Percentiles rank a stretch among this genome's conserved stretches.
These are phyloP conservation scores for Sebastes alutus DNA, from an alignment of 2,797 vertebrate genomes.

Conservation along the genomic window DNA sequence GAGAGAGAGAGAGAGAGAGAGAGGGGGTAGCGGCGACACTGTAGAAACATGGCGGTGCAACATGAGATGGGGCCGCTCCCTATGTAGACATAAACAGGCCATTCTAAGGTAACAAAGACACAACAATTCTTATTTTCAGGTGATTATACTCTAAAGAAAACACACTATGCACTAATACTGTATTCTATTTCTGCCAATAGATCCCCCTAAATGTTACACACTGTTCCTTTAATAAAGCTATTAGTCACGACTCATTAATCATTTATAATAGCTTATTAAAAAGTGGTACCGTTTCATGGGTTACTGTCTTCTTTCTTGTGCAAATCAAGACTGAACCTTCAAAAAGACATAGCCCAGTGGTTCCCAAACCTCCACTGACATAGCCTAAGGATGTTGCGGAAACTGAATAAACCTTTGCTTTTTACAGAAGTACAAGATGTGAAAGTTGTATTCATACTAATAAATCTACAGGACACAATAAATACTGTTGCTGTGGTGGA, in stretches of 20 bases:
- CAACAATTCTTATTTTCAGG: too few relatives aligned
- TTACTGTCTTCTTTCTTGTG: neutral
- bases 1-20: too few relatives aligned
- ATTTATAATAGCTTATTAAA: neutral
- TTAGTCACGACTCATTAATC: neutral
- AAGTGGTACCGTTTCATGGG: neutral
- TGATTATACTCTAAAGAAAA: too few relatives aligned
- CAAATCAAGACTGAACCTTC: neutral
- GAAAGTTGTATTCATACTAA: neutral
- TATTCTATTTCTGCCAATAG: too few relatives aligned
- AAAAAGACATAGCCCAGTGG: neutral
- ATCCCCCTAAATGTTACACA: too few relatives aligned
- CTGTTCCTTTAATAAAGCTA: neutral
- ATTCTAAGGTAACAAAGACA: too few relatives aligned
- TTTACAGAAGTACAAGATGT: neutral
- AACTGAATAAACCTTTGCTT: neutral
- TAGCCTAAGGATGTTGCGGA: neutral
- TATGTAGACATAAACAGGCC: too few relatives aligned
- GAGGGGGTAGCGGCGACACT: too few relatives aligned
- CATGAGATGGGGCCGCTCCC: too few relatives aligned
- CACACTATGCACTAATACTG: too few relatives aligned
- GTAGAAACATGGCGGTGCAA: too few relatives aligned
- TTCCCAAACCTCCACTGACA: neutral
- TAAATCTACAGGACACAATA: neutral
- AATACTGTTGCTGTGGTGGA: neutral